These are phyloP conservation scores for Aplysina aerophoba DNA, from an alignment of 37 sponge, comb jelly and placozoan species.

Conservation along the genomic window DNA sequence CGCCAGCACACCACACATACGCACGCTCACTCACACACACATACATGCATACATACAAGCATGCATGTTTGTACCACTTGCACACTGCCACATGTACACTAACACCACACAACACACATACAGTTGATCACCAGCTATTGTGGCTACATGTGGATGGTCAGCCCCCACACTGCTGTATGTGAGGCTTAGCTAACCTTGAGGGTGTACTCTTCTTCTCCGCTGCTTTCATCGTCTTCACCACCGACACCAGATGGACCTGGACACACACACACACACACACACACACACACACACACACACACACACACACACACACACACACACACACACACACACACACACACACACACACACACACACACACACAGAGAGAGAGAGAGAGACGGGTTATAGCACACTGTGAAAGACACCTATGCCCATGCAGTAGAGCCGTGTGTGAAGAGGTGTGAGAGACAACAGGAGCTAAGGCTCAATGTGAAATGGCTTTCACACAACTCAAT, in stretches of 20 bases:
- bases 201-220: conserved; percentile 48
- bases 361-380: background rate
- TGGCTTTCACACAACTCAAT: no score
- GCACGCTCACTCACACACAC: background rate
- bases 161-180: no score
- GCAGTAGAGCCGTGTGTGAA: no score
- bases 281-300: conserved; percentile 12
- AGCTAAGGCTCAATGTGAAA: no score
- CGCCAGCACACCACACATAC: background rate
- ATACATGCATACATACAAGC: conserved; percentile 4
- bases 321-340: conserved; percentile 41
- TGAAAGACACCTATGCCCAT: no score
- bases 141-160: no score
- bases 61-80: background rate
- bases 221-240: background rate
- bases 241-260: no score
- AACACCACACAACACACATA: background rate
- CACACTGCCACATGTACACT: conserved; percentile 6
- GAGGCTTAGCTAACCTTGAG: conserved; percentile 34
- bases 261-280: background rate
- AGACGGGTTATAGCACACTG: background rate
- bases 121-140: no score
- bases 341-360: background rate
- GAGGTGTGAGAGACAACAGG: no score
- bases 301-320: conserved; percentile 25